These are phyloP conservation scores for Dendrolimus punctatus DNA, from an alignment of 1,140 invertebrate genomes.

Conservation along the genomic window DNA sequence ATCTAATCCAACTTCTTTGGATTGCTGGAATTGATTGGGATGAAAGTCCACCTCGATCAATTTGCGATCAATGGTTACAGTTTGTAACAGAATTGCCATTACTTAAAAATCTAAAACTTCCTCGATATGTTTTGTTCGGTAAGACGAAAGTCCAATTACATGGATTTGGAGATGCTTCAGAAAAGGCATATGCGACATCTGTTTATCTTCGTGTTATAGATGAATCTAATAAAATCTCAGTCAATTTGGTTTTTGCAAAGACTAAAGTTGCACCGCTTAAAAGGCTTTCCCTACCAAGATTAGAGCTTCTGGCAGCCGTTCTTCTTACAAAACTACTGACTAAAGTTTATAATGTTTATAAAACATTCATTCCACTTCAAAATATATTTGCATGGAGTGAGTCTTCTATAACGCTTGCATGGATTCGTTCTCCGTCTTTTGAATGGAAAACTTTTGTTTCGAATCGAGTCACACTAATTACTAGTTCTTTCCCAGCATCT, in stretches of 20 bases:
- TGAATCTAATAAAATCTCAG: not conserved
- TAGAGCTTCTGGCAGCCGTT: slow-evolving; percentile 16
- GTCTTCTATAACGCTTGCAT: slow-evolving; percentile 35
- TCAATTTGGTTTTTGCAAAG: slow-evolving; percentile 11
- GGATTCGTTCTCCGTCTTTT: slow-evolving; percentile 30
- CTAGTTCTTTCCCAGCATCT: too few relatives aligned
- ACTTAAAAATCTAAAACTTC: not conserved
- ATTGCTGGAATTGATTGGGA: slow-evolving; percentile 17
- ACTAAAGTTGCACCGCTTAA: slow-evolving; percentile 16
- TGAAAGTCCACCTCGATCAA: not conserved
- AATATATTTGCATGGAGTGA: slow-evolving; percentile 20
- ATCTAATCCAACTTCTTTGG: slow-evolving; percentile 24
- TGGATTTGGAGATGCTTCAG: slow-evolving; percentile 10
- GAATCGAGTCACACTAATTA: slow-evolving; percentile 29
- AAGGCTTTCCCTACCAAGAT: slow-evolving; percentile 10
- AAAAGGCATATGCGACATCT: not conserved
- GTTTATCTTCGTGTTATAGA: slow-evolving; percentile 7
- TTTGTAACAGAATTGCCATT: slow-evolving; percentile 7
- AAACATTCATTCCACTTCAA: slow-evolving; percentile 12
- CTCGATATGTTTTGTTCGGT: slow-evolving; percentile 1
- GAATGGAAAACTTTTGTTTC: slow-evolving; percentile 51
- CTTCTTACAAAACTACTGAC: slow-evolving; percentile 14
- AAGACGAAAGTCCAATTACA: slow-evolving; percentile 2
- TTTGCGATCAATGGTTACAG: slow-evolving; percentile 2
- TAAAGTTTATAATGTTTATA: slow-evolving; percentile 11